Base-by-base conservation (phyloP, 53 echinoderm and acorn worm genomes). In the Glandiceps talaboti region DNA sequence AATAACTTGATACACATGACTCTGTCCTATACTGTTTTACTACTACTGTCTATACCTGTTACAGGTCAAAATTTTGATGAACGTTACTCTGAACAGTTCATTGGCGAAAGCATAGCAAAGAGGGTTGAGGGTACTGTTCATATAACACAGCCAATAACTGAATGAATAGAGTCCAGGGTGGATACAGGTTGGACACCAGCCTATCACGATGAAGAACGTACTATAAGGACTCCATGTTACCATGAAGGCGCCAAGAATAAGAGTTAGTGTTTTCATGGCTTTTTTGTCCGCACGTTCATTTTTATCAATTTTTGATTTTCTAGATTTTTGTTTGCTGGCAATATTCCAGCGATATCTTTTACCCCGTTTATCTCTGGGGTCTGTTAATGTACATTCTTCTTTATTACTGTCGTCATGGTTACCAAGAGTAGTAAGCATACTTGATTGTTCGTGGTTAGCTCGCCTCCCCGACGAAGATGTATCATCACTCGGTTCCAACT, bases 61-160 rank as follows among this genome's bases (percentile, higher is more conserved):
- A 27, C 96, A 92, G 20, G 92, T 90, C 28, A 95, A 88, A 84
- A 95, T 90, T 79, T 89, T 88, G 32, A 90, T 85, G 84, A 95
- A 95, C 73, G 92, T 95, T 27, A 84, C 86, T 31, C 96, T 92
- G 83, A 95, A 95, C 74, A 95, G 89, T 81, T 95, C 96, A 80
- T 95, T 95, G 28, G 96, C 96, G 77, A 95, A 92, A 81, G 96
- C 96, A 82, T 95, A 95, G 80, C 96, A 95, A 33, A 95, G 79
- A 27, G 96, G 96, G 77, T 95, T 95, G 0, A 95, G 86, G 30
- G 96, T 95, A 75, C 92, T 92, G 82, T 95, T 94, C 28, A 95
- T 92, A 73, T 95, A 95, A 85, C 96, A 95, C 31, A 95, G 77
- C 80, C 92, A 95, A 73, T 95, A 95, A 81, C 96, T 95, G 78